phyloP scores from a whole-genome alignment of 1,140 invertebrate genomes.

The Drosophila lowei region DNA sequence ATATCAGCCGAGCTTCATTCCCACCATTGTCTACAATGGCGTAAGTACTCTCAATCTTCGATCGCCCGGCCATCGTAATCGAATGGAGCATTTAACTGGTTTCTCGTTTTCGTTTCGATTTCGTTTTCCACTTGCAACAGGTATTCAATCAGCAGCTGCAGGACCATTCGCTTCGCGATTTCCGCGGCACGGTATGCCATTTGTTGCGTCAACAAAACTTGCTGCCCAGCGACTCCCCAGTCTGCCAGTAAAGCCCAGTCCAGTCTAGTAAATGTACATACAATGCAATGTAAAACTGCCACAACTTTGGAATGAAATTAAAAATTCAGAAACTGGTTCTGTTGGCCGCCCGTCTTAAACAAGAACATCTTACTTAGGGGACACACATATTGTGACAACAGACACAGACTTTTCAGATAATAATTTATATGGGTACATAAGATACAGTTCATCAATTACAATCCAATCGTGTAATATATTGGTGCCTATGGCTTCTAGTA shows the following conservation, averaged over 20 bases:
- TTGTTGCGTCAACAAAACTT: constrained; percentile 60
- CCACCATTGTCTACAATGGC: constrained; percentile 85
- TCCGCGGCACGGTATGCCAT: constrained; percentile 71
- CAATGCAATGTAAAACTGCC: constrained; percentile 25
- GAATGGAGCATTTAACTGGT: constrained; percentile 45
- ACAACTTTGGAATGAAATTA: constrained; percentile 45
- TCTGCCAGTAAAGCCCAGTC: constrained; percentile 47
- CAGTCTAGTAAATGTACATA: constrained; percentile 13
- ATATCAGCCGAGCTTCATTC: constrained; percentile 85
- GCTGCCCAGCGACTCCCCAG: constrained; percentile 33
- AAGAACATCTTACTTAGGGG: constrained; percentile 26
- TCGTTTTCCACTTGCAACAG: constrained; percentile 57
- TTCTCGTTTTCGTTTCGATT: constrained; percentile 30
- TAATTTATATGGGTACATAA: constrained; percentile 53
- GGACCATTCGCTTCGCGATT: constrained; percentile 72
- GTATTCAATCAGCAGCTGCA: constrained; percentile 78
- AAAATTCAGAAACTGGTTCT: constrained; percentile 40
- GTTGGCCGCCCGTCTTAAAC: neutral
- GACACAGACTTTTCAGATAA: constrained; percentile 25
- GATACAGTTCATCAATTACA: constrained; percentile 48
- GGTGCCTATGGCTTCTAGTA: constrained; percentile 42
- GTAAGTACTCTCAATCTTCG: constrained; percentile 60
- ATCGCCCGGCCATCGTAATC: constrained; percentile 20
- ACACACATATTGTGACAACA: neutral
- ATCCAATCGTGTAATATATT: constrained; percentile 31